Evolutionary conservation across 2,888 invertebrate species (phyloP).

Genomic region (Actias luna): DNA sequence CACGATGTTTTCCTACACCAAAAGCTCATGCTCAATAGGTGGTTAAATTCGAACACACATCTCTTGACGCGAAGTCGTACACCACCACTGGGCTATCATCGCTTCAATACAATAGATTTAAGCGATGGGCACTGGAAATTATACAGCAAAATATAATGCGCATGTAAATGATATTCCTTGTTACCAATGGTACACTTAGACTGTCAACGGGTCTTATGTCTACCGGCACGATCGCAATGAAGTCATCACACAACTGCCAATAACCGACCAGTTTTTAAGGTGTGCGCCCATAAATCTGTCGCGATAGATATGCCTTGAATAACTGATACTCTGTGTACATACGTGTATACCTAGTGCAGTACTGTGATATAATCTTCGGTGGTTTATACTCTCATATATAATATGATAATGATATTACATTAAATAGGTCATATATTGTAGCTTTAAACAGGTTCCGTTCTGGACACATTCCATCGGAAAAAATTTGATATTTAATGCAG

Average conservation of each 20-base stretch:
- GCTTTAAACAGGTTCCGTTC: too few relatives aligned
- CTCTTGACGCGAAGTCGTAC: too few relatives aligned
- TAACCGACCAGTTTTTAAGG: conserved; percentile 19
- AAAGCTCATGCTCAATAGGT: too few relatives aligned
- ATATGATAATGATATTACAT: background rate
- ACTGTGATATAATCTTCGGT: background rate
- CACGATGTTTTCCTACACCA: too few relatives aligned
- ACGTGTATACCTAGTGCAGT: background rate
- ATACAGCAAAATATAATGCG: background rate
- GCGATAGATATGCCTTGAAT: conserved; percentile 4
- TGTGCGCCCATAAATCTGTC: conserved; percentile 15
- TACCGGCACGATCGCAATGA: conserved; percentile 27
- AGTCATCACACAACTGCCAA: conserved; percentile 33
- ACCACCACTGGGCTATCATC: too few relatives aligned
- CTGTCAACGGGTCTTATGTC: background rate
- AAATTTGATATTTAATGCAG: too few relatives aligned
- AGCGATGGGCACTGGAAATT: background rate
- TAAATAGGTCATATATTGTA: background rate
- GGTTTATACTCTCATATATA: background rate
- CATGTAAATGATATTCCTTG: background rate
- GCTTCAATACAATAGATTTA: too few relatives aligned
- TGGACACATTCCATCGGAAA: too few relatives aligned
- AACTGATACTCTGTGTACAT: background rate
- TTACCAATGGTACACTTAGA: conserved; percentile 7
- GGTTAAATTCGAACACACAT: too few relatives aligned